These are phyloP conservation scores for Tipula unca DNA, from an alignment of 2,888 invertebrate genomes.

Conservation along the genomic window DNA sequence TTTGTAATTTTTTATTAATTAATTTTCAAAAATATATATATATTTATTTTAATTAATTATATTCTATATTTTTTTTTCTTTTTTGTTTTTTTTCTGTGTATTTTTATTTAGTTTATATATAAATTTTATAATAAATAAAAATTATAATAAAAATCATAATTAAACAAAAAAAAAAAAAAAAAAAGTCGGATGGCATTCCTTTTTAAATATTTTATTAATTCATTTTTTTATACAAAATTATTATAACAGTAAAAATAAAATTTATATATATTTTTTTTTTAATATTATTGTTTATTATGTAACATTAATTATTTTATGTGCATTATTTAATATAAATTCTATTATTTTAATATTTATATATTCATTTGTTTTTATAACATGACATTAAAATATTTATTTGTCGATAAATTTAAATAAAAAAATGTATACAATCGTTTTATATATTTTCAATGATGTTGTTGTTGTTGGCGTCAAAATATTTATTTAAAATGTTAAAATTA, in stretches of 20 bases:
- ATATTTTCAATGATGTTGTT: not conserved
- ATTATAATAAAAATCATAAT: not conserved
- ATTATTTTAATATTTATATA: not conserved
- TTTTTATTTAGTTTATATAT: not conserved
- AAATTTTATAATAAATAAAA: not conserved
- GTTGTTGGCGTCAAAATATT: not conserved
- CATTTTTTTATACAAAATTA: not conserved
- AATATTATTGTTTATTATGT: not conserved
- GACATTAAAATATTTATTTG: not conserved
- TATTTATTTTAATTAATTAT: not conserved
- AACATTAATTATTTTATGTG: not conserved
- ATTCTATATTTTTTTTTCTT: not conserved
- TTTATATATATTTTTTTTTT: not conserved
- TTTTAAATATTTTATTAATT: not conserved
- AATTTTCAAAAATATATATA: not conserved
- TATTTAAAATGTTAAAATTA: not conserved
- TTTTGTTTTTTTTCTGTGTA: not conserved
- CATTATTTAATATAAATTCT: not conserved
- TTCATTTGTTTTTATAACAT: not conserved
- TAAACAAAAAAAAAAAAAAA: not conserved
- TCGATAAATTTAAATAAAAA: not conserved
- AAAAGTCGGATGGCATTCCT: not conserved
- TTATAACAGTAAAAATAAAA: not conserved
- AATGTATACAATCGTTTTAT: not conserved
- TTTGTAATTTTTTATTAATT: not conserved